Evolutionary conservation across 2,797 vertebrate species (phyloP).

Genomic region (Lophura swinhoii): DNA sequence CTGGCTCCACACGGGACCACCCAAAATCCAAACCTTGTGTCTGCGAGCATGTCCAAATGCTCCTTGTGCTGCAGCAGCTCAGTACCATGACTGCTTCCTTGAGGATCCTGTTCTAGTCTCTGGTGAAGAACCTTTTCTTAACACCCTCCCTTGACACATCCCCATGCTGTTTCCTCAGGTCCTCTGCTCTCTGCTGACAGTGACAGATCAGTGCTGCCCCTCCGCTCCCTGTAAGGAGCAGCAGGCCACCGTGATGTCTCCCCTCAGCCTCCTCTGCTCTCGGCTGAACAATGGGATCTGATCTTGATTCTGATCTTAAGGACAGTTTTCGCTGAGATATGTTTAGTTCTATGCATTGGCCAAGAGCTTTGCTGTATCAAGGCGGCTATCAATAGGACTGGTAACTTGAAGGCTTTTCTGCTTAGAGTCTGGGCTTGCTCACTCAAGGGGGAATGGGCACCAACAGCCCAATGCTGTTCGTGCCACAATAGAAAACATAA

Average conservation of each 20-base stretch:
- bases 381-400: neutral
- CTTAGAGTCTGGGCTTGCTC: neutral
- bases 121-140: neutral
- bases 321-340: neutral
- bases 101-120: neutral
- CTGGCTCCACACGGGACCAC: neutral
- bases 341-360: neutral
- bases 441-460: accelerated
- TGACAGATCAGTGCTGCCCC: neutral
- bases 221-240: neutral
- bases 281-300: neutral
- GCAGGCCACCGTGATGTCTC: neutral
- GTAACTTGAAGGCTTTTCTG: neutral
- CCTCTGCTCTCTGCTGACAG: neutral
- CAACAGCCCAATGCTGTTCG: neutral
- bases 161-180: neutral
- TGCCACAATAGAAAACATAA: neutral
- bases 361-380: neutral
- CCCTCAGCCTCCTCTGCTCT: neutral
- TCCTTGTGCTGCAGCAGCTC: neutral
- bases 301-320: neutral
- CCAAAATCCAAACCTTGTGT: neutral
- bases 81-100: neutral
- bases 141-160: neutral
- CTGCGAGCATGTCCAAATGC: neutral